Conservation (phyloP, 2,888 invertebrate genomes). For the Hemaris fuciformis region DNA sequence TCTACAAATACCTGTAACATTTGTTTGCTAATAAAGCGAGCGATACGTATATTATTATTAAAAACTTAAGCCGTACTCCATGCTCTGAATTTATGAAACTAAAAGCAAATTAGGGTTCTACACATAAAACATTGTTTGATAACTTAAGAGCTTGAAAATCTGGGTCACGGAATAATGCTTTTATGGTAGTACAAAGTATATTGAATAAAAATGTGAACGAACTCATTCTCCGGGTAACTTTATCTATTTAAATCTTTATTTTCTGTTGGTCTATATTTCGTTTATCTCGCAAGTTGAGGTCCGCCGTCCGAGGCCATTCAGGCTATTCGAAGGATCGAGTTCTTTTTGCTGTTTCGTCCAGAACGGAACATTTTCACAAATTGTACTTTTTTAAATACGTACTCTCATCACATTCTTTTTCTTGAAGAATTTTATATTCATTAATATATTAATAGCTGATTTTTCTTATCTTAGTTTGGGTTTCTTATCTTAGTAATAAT, state of each 20-base stretch:
- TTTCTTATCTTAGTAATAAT: too few relatives aligned
- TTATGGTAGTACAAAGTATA: not conserved
- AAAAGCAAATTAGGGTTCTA: slow-evolving; percentile 18
- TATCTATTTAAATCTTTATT: not conserved
- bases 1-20: too few relatives aligned
- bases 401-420: too few relatives aligned
- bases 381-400: too few relatives aligned
- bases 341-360: not conserved
- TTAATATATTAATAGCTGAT: too few relatives aligned
- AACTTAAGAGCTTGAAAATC: not conserved
- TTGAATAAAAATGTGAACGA: not conserved
- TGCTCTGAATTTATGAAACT: slow-evolving; percentile 7
- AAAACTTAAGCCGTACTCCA: not conserved
- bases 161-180: slow-evolving; percentile 2
- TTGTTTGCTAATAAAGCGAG: too few relatives aligned
- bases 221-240: slow-evolving; percentile 3
- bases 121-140: not conserved
- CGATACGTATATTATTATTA: not conserved
- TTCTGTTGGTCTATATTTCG: not conserved
- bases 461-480: too few relatives aligned
- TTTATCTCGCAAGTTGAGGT: not conserved
- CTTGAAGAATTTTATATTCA: too few relatives aligned
- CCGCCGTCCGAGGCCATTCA: not conserved
- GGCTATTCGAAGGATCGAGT: not conserved
- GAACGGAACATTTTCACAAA: not conserved